These are phyloP conservation scores for Pogonocichla stellata DNA, from an alignment of 2,113 vertebrate species.

Conservation along the genomic window DNA sequence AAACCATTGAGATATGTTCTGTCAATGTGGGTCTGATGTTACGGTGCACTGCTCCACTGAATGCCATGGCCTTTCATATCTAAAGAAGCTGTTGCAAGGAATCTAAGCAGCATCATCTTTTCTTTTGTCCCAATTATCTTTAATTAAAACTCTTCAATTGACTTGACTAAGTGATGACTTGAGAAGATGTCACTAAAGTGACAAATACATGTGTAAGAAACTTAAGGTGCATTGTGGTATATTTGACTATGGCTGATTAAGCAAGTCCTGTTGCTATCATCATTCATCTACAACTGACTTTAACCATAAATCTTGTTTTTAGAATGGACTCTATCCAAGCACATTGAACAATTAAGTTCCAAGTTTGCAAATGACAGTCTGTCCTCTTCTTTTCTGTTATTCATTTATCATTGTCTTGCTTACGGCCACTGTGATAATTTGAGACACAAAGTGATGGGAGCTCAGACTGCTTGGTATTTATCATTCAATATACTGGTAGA, in stretches of 20 bases:
- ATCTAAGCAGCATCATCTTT: not conserved
- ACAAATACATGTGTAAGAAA: not conserved
- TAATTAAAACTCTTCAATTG: not conserved
- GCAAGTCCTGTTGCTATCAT: not conserved
- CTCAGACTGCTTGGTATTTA: not conserved
- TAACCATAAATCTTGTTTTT: not conserved
- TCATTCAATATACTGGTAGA: not conserved
- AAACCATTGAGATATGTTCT: not conserved
- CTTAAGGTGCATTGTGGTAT: not conserved
- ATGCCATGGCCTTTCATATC: not conserved
- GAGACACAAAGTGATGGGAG: not conserved
- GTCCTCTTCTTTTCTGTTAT: not conserved
- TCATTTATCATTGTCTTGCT: constrained; percentile 17
- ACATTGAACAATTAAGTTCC: not conserved
- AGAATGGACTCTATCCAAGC: not conserved
- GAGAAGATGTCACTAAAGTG: not conserved
- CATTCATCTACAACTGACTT: not conserved
- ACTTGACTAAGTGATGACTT: not conserved
- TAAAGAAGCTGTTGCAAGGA: not conserved
- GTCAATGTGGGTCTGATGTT: not conserved
- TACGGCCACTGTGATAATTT: not conserved
- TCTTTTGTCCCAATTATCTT: not conserved
- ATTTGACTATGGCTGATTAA: not conserved
- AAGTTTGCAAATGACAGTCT: not conserved
- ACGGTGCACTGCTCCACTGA: not conserved